Evolutionary conservation across 2,888 invertebrate species (phyloP).

Genomic region (Heteromyza rotundicornis): DNA sequence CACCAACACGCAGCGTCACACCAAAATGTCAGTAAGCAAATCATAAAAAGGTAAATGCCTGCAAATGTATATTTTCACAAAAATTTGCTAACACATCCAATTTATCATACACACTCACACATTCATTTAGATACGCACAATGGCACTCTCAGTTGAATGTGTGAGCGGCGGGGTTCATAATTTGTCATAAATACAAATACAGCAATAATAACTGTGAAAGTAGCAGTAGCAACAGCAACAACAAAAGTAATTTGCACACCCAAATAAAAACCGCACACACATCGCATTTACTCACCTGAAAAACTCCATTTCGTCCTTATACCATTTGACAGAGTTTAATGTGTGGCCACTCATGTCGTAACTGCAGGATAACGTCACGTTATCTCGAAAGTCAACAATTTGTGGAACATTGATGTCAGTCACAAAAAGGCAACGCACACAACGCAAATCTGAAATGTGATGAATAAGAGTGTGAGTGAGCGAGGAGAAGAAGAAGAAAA

Average conservation of each 20-base stretch:
- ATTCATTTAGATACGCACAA: neutral
- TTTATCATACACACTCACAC: slow-evolving; percentile 21
- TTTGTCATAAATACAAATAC: slow-evolving; percentile 3
- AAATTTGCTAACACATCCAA: neutral
- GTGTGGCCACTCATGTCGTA: slow-evolving; percentile 64
- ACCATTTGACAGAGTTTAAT: slow-evolving; percentile 65
- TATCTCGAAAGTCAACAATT: slow-evolving; percentile 62
- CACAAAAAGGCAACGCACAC: slow-evolving; percentile 53
- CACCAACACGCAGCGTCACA: too few relatives aligned
- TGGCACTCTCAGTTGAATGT: neutral
- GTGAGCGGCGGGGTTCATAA: too few relatives aligned
- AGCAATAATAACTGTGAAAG: neutral
- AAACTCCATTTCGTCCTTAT: slow-evolving; percentile 63
- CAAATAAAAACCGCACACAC: slow-evolving; percentile 23
- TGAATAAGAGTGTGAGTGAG: neutral
- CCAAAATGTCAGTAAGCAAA: neutral
- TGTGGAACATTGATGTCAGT: slow-evolving; percentile 62
- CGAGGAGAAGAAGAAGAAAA: neutral
- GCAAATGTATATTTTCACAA: too few relatives aligned
- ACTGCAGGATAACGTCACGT: slow-evolving; percentile 62
- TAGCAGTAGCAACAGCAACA: neutral
- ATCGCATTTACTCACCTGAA: slow-evolving; percentile 59
- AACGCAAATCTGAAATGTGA: slow-evolving; percentile 39
- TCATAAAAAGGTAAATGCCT: too few relatives aligned
- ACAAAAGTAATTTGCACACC: slow-evolving; percentile 6